These are phyloP conservation scores for Acrobasis suavella DNA, from an alignment of 2,888 invertebrate genomes.

Conservation along the genomic window DNA sequence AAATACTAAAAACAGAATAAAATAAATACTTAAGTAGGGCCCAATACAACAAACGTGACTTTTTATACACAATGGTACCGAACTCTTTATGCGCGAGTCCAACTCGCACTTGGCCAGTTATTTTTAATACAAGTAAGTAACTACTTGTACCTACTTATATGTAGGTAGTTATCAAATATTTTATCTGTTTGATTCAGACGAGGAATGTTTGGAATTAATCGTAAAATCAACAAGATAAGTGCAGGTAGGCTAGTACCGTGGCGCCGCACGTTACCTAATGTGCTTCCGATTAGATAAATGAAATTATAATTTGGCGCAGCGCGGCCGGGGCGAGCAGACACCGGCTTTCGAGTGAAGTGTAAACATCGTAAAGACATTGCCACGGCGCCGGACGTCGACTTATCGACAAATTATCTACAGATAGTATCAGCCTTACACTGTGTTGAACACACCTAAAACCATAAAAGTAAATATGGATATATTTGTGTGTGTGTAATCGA, in stretches of 20 bases:
- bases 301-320: conserved; percentile 10
- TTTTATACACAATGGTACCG: no score
- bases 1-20: no score
- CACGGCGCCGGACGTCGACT: conserved; percentile 13
- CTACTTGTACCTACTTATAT: neutral
- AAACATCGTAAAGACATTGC: neutral
- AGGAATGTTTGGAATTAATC: neutral
- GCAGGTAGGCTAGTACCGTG: neutral
- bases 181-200: neutral
- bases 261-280: neutral
- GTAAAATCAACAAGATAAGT: conserved; percentile 8
- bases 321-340: neutral
- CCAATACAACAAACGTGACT: no score
- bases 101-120: no score
- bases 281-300: conserved; percentile 12
- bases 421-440: neutral
- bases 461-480: neutral
- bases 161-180: neutral
- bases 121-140: no score
- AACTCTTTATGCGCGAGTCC: no score
- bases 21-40: no score
- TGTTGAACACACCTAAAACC: neutral
- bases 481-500: conserved; percentile 7
- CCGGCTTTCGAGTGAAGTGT: neutral
- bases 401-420: conserved; percentile 14